Evolutionary conservation across 2,888 invertebrate genomes (phyloP).

Genomic region (Agrochola macilenta): DNA sequence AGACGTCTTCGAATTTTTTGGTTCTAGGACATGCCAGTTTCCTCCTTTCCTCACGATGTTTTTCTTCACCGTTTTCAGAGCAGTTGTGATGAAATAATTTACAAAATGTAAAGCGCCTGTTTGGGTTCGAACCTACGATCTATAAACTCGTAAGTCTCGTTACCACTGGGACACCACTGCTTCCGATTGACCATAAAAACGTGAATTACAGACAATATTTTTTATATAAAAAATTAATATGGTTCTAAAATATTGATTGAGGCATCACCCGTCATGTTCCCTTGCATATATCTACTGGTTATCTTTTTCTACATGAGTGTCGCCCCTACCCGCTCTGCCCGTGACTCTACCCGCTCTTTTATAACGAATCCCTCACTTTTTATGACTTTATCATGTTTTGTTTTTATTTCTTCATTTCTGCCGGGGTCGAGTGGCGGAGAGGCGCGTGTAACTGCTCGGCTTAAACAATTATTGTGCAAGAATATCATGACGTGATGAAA

Average conservation of each 20-base stretch:
- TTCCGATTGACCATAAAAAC: not conserved
- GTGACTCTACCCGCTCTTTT: constrained; percentile 57
- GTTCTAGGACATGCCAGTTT: no score
- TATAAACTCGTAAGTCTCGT: no score
- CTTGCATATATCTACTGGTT: not conserved
- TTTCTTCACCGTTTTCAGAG: no score
- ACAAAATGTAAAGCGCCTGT: no score
- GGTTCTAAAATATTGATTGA: not conserved
- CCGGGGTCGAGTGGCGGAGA: not conserved
- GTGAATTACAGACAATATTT: not conserved
- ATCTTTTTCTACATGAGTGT: not conserved
- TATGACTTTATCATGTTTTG: constrained; percentile 72
- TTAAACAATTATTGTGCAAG: not conserved
- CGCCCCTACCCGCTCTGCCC: constrained; percentile 37
- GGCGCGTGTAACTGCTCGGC: not conserved
- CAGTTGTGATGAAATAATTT: no score
- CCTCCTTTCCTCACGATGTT: no score
- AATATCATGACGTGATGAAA: no score
- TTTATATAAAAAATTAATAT: not conserved
- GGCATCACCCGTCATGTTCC: not conserved
- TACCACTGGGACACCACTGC: no score
- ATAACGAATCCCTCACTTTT: constrained; percentile 72
- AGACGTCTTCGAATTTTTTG: no score
- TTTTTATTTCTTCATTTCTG: constrained; percentile 64
- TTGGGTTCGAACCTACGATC: no score